These are phyloP conservation scores for Arnoldichthys spilopterus DNA, from an alignment of 2,797 vertebrate genomes.

Conservation along the genomic window DNA sequence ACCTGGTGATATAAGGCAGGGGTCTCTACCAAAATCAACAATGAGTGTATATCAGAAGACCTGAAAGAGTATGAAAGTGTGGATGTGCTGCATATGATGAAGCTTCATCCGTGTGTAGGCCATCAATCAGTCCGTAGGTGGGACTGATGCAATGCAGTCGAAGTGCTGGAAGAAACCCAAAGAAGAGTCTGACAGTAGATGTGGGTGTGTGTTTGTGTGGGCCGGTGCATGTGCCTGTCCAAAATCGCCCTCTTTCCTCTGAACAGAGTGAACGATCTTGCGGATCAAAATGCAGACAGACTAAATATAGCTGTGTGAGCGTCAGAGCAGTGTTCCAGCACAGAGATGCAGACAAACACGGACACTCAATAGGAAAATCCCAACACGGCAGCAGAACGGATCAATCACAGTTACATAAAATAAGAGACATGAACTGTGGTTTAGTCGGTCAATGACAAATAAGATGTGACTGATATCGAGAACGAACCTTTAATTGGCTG, in stretches of 20 bases:
- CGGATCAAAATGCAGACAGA: not conserved
- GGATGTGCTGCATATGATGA: too few relatives aligned
- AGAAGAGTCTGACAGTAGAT: not conserved
- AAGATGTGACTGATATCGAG: too few relatives aligned
- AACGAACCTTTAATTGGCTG: too few relatives aligned
- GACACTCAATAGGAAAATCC: slow-evolving; percentile 7
- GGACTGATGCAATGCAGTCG: slow-evolving; percentile 37
- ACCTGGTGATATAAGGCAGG: not conserved
- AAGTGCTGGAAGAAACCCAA: not conserved
- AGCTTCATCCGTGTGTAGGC: not conserved
- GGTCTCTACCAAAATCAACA: not conserved
- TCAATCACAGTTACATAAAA: slow-evolving; percentile 8
- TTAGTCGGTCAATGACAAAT: not conserved
- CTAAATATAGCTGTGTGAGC: not conserved
- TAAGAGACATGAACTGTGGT: not conserved
- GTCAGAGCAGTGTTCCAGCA: not conserved
- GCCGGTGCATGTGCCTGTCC: not conserved
- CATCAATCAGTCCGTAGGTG: not conserved
- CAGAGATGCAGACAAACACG: not conserved
- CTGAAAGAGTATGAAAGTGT: not conserved
- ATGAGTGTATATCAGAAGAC: not conserved
- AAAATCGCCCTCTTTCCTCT: not conserved
- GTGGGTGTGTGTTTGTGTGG: slow-evolving; percentile 6
- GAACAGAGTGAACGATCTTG: not conserved
- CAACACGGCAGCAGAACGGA: not conserved